phyloP scores from a whole-genome alignment of 1,140 invertebrate species.

The Antheraea pernyi region DNA sequence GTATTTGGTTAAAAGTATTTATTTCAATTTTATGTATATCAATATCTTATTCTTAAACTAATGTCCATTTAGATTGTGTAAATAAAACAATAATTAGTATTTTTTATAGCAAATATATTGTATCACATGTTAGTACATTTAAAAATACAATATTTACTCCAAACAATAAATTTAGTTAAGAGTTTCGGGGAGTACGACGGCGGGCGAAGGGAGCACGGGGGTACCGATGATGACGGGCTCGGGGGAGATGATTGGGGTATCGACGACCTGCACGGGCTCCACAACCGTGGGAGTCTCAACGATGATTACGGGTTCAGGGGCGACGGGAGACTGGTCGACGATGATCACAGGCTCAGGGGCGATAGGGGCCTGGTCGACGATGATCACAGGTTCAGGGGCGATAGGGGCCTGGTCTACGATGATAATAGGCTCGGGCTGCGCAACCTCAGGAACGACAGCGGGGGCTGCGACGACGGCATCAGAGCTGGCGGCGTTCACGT shows the following conservation, averaged over 20 bases:
- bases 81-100: no score
- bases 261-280: no score
- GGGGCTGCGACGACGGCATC: conserved; percentile 10
- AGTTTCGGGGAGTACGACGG: conserved; percentile 23
- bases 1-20: no score
- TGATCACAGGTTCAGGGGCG: conserved; percentile 11
- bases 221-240: conserved; percentile 20
- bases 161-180: conserved; percentile 24
- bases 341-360: conserved; percentile 26
- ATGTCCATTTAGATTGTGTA: no score
- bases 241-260: neutral
- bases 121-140: no score
- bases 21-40: no score
- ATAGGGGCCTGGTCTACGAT: conserved; percentile 8
- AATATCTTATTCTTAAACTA: no score
- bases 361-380: conserved; percentile 7
- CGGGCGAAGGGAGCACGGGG: conserved; percentile 35
- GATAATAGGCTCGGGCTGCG: neutral
- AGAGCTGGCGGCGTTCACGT: conserved; percentile 12
- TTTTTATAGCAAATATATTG: no score
- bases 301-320: conserved; percentile 21
- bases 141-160: no score
- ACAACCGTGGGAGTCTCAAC: neutral
- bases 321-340: conserved; percentile 16
- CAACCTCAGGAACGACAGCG: neutral